Conservation (phyloP, 2,888 invertebrate species). For the Melikaiella ostensackeni region DNA sequence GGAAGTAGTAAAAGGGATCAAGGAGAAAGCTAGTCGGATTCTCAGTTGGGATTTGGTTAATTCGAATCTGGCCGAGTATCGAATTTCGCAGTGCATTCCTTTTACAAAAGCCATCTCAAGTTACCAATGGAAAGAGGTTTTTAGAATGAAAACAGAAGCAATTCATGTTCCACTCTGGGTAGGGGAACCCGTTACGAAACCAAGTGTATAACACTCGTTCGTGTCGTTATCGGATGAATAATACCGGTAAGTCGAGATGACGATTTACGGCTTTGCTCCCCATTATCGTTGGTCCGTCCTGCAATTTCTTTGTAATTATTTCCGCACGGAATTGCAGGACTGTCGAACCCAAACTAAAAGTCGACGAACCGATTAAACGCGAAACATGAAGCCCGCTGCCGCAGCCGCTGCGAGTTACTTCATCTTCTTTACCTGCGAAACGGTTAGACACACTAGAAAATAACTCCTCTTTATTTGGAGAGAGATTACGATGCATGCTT, state of each 20-base stretch:
- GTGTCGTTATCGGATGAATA: slow-evolving; percentile 32
- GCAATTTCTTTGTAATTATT: slow-evolving; percentile 64
- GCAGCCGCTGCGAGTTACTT: slow-evolving; percentile 14
- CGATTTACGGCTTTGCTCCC: slow-evolving; percentile 9
- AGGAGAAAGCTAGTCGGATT: slow-evolving; percentile 15
- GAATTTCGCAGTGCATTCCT: slow-evolving; percentile 34
- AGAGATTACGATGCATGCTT: slow-evolving; percentile 37
- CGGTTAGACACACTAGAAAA: slow-evolving; percentile 13
- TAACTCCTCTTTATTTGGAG: slow-evolving; percentile 27
- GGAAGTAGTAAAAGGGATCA: slow-evolving; percentile 1
- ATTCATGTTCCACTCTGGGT: not conserved
- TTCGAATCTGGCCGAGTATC: slow-evolving; percentile 30
- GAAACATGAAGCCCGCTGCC: not conserved
- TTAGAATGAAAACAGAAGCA: slow-evolving; percentile 38
- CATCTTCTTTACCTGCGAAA: slow-evolving; percentile 27
- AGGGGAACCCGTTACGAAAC: slow-evolving; percentile 20
- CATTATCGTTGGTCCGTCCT: slow-evolving; percentile 40
- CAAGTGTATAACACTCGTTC: too few species aligned
- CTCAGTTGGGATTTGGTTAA: slow-evolving; percentile 27
- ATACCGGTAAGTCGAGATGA: slow-evolving; percentile 7
- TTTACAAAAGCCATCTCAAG: slow-evolving; percentile 27
- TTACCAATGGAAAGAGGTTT: slow-evolving; percentile 23
- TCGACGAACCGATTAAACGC: slow-evolving; percentile 26
- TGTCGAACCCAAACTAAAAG: not conserved
- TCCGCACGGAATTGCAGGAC: slow-evolving; percentile 43